Evolutionary conservation across 1,140 invertebrate species (phyloP), one percentile per base, ranked within the genome.

Genomic region (Stegodyphus dumicola): DNA sequence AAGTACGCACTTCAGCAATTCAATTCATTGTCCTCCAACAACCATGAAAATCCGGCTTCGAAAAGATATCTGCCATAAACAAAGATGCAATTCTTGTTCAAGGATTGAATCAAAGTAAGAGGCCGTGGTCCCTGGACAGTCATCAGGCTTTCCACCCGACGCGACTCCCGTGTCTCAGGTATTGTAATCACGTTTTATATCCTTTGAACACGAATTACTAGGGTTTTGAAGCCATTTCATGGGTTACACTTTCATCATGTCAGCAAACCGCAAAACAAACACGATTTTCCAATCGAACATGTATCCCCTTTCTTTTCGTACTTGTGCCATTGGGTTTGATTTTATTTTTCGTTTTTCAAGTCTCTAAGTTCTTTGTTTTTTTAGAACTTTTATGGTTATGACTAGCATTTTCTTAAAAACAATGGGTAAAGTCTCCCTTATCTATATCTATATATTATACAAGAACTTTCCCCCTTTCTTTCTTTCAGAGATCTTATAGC

Each of bases 181-280:
- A 77, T 56, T 49, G 75, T 77, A 77, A 77, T 77, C 75, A 77
- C 75, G 60, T 77, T 77, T 77, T 77, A 77, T 77, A 77, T 77
- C 75, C 75, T 77, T 77, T 77, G 64, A 66, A 64, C 75, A 77
- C n/a, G 75, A 77, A 77, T 77, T 51, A 33, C 75, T 65, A 33
- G 33, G 48, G 60, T 65, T 13, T 65, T 66, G 33, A 51, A 51
- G 64, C 56, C 48, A 77, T 66, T 64, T 66, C 48, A 7, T 13
- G 13, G 66, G 75, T 64, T 77, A 17, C 75, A 49, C 33, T 77
- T 77, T 77, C 75, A 51, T 65, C 60, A 77, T 77, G 75, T 77
- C 60, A 66, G 51, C 60, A n/a, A 75, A 75, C 52, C 52, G 17
- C 52, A 56, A 60, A 56, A 48, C 54, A 75, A 60, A 75, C 73